Evolutionary conservation across 2,797 vertebrate genomes (phyloP).

Genomic region (Lates japonicus): DNA sequence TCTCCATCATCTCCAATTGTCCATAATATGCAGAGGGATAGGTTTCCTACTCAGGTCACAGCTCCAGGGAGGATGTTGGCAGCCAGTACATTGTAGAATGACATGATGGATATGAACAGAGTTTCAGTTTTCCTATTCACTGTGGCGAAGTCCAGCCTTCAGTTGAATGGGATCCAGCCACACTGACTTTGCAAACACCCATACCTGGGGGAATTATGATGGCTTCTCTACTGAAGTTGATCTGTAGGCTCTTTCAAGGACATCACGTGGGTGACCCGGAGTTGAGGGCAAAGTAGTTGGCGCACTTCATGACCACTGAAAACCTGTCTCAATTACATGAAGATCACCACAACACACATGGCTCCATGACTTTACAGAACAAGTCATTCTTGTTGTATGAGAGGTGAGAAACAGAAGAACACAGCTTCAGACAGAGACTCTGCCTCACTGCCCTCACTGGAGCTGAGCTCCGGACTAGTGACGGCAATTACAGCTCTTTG

Average conservation of each 20-base stretch:
- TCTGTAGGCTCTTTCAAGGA: neutral
- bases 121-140: constrained; percentile 32
- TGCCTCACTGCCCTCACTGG: constrained; percentile 7
- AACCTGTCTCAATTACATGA: neutral
- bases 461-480: neutral
- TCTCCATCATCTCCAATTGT: constrained; percentile 31
- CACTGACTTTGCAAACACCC: neutral
- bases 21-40: constrained; percentile 31
- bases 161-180: neutral
- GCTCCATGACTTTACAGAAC: neutral
- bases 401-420: neutral
- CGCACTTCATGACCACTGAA: constrained; percentile 9
- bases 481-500: too few relatives aligned
- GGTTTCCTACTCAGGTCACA: constrained; percentile 33
- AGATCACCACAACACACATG: neutral
- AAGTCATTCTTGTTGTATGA: constrained; percentile 7
- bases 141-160: neutral
- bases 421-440: constrained; percentile 1
- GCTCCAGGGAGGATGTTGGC: constrained; percentile 26
- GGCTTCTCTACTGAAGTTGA: neutral
- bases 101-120: constrained; percentile 18
- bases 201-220: neutral
- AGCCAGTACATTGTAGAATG: constrained; percentile 1
- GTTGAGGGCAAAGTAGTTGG: neutral
- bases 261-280: neutral